Percentiles rank a stretch among this genome's conserved stretches.
These are phyloP conservation scores for Cricetomys ansorgei DNA, from an alignment of 2,113 vertebrate species.

Conservation along the genomic window DNA sequence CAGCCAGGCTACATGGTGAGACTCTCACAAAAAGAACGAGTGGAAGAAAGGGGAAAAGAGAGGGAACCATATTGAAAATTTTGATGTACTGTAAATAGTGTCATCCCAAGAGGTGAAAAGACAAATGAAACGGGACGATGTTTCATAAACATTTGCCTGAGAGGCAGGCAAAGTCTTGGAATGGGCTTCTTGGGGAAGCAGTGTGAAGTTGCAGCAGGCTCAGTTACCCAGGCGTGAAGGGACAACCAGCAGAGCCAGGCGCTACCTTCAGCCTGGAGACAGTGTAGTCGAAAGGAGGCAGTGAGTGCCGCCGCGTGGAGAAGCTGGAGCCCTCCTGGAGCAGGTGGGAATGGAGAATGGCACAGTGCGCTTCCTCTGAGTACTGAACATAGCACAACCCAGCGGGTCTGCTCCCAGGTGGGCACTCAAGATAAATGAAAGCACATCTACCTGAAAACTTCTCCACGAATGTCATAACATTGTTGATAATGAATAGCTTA, in stretches of 20 bases:
- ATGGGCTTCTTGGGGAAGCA: background rate
- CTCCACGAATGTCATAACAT: background rate
- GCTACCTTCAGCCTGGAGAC: background rate
- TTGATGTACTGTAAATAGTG: background rate
- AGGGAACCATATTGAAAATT: background rate
- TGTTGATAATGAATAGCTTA: background rate
- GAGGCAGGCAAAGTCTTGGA: background rate
- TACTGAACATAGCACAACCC: background rate
- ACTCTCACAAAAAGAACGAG: background rate
- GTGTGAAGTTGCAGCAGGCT: background rate
- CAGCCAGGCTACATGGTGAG: background rate
- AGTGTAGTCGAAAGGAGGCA: background rate
- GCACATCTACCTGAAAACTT: background rate
- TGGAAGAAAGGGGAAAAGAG: too few relatives aligned
- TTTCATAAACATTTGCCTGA: background rate
- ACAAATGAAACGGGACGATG: too few relatives aligned
- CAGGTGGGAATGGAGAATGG: background rate
- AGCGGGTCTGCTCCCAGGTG: background rate
- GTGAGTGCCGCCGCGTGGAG: background rate
- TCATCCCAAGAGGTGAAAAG: background rate
- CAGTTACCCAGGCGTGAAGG: background rate
- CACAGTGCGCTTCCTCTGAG: background rate
- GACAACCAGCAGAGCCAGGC: background rate
- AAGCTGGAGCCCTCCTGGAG: background rate
- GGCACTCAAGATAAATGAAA: background rate